A percentile compares a stretch with the other conserved stretches of the same genome.
phyloP scores from a whole-genome alignment of 2,888 invertebrate genomes.

The Napeogenes inachia region DNA sequence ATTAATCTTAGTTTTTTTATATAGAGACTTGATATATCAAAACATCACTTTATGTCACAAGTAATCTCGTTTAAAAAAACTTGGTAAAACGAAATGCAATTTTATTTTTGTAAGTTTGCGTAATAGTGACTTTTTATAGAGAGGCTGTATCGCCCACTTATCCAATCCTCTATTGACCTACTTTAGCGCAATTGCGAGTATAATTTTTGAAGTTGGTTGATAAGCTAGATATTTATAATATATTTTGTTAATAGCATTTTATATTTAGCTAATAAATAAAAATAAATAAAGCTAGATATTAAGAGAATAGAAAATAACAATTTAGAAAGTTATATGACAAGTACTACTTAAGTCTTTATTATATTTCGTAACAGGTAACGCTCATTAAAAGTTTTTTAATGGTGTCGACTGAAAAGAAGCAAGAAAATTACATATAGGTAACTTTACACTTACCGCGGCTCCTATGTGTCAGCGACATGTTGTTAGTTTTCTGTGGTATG shows the following conservation, averaged over 20 bases:
- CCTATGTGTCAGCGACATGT: no score
- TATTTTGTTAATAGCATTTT: no score
- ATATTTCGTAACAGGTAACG: not conserved
- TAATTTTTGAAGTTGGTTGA: not conserved
- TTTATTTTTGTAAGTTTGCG: constrained; percentile 3
- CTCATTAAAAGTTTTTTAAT: not conserved
- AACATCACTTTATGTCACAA: no score
- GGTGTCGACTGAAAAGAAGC: not conserved
- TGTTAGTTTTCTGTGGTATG: no score
- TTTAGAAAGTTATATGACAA: no score
- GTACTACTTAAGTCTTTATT: not conserved
- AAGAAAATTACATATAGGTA: not conserved
- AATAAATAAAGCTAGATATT: no score
- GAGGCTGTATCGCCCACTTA: not conserved
- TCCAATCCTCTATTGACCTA: not conserved
- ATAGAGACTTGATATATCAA: no score
- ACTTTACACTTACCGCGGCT: no score
- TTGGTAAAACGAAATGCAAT: constrained; percentile 10
- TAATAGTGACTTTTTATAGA: not conserved
- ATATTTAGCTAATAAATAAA: no score
- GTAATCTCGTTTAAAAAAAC: not conserved
- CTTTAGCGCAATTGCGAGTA: not conserved
- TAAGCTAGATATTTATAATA: no score
- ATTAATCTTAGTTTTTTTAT: no score
- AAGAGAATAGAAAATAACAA: no score